A percentile compares a stretch with the other conserved stretches of the same genome.
These are phyloP conservation scores for Trilocha varians DNA, from an alignment of 2,888 invertebrate species.

Conservation along the genomic window DNA sequence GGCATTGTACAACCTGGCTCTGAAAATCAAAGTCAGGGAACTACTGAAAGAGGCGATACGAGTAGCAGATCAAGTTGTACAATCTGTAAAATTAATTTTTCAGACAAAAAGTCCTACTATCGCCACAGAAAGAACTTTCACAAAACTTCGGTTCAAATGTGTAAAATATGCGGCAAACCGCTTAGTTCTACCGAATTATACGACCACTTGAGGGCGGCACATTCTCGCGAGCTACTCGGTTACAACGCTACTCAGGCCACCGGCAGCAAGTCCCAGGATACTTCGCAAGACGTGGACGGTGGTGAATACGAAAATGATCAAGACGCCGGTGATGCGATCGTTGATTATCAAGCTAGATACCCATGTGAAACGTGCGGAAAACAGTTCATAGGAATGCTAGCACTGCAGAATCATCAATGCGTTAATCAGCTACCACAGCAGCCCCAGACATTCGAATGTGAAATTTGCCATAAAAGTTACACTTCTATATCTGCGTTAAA, in stretches of 20 bases:
- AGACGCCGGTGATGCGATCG: constrained; percentile 47
- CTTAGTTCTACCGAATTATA: constrained; percentile 77
- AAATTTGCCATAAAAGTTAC: constrained; percentile 77
- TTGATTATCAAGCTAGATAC: constrained; percentile 66
- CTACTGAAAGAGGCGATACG: constrained; percentile 22
- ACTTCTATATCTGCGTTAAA: constrained; percentile 77
- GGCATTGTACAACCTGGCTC: constrained; percentile 48
- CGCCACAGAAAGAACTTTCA: constrained; percentile 74
- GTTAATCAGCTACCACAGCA: constrained; percentile 47
- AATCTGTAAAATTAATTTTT: constrained; percentile 75
- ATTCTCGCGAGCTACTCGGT: constrained; percentile 66
- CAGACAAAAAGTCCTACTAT: constrained; percentile 73
- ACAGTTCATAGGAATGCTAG: constrained; percentile 66
- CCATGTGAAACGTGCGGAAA: constrained; percentile 71
- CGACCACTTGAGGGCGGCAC: constrained; percentile 75
- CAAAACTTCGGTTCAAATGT: constrained; percentile 68
- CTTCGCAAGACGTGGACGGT: constrained; percentile 37
- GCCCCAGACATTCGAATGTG: constrained; percentile 72
- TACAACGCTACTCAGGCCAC: constrained; percentile 59
- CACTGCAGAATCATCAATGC: constrained; percentile 71
- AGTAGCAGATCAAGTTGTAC: constrained; percentile 70
- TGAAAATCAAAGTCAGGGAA: constrained; percentile 24
- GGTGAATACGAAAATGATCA: constrained; percentile 52
- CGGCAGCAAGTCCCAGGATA: constrained; percentile 40
- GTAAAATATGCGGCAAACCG: constrained; percentile 76